Evolutionary conservation across 2,113 vertebrate species (phyloP), one percentile per base, ranked within the genome.

Genomic region (Misgurnus mizolepis): DNA sequence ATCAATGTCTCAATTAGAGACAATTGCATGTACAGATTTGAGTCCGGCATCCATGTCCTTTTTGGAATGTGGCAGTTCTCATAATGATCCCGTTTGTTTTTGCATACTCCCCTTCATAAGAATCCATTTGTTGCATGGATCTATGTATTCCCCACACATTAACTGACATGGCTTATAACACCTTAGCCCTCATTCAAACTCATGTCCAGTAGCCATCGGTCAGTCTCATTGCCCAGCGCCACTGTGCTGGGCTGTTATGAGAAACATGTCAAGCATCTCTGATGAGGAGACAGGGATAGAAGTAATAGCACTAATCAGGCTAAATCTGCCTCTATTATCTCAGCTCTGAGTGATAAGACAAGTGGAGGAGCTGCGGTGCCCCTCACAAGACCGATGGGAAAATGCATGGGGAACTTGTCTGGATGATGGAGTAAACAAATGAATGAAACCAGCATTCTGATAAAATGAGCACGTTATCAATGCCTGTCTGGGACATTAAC

Each of bases 1-100:
- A 89, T 91, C 88, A 84, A 86, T 87, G 88, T 90, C 91, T 87
- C 88, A 91, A 94, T 93, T 87, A 91, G 88, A 87, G 90, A 89
- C 89, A 89, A 91, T 91, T 91, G 89, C 82, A 82, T 70, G 75
- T 39, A 74, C 70, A 84, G 81, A 88, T 88, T 72, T 79, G 80
- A 85, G 84, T 71, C 78, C 77, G 79, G 80, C 67, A 83, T 82
- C 79, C 76, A 84, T 86, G 83, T 84, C 76, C 66, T 85, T 68
- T 79, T 86, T 85, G 80, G 84, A 87, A 82, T 77, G 80, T 82
- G 83, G 84, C 84, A 12, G 11, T 67, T 88, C 71, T 80, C 78
- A 83, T 75, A 67, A 18, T 17, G 7, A 3, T 58, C 8, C 64
- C 14, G 71, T n/a, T 18, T 1, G 45, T 9, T 56, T 41, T 74